These are phyloP conservation scores for Tautogolabrus adspersus DNA, from an alignment of 2,113 vertebrate genomes.

Conservation along the genomic window DNA sequence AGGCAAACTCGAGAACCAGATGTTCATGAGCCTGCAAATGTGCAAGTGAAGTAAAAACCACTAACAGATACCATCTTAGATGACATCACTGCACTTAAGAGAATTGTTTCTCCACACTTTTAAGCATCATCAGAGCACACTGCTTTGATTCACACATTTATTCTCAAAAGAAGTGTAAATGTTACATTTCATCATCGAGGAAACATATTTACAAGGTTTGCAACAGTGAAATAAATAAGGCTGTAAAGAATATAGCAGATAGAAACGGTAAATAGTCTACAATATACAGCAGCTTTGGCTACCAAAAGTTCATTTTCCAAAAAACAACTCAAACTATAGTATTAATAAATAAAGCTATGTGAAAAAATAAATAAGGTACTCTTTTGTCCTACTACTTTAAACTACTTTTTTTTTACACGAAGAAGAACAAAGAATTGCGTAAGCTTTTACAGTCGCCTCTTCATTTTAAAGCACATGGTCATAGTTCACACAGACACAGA, in stretches of 20 bases:
- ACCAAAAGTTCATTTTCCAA: conserved; percentile 73
- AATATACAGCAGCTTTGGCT: conserved; percentile 86
- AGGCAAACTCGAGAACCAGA: conserved; percentile 35
- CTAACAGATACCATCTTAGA: conserved; percentile 37
- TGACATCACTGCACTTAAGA: conserved; percentile 39
- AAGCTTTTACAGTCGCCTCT: conserved; percentile 77
- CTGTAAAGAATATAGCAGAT: conserved; percentile 78
- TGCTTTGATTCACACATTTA: conserved; percentile 80
- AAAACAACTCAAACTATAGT: conserved; percentile 77
- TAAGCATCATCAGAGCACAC: not conserved
- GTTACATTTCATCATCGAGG: conserved; percentile 80
- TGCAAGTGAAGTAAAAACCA: conserved; percentile 19
- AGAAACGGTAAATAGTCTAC: conserved; percentile 80
- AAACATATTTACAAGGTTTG: conserved; percentile 82
- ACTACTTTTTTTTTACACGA: conserved; percentile 79
- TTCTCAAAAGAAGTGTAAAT: conserved; percentile 82
- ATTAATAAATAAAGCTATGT: conserved; percentile 89
- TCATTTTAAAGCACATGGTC: conserved; percentile 78
- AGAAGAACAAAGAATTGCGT: conserved; percentile 74
- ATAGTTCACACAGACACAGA: conserved; percentile 67
- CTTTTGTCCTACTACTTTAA: conserved; percentile 80
- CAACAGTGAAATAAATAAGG: conserved; percentile 84
- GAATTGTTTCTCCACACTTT: conserved; percentile 13
- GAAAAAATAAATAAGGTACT: conserved; percentile 89
- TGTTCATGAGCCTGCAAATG: conserved; percentile 39